Base-by-base conservation (phyloP, 2,113 vertebrate species). In the Myotis brandtii region DNA sequence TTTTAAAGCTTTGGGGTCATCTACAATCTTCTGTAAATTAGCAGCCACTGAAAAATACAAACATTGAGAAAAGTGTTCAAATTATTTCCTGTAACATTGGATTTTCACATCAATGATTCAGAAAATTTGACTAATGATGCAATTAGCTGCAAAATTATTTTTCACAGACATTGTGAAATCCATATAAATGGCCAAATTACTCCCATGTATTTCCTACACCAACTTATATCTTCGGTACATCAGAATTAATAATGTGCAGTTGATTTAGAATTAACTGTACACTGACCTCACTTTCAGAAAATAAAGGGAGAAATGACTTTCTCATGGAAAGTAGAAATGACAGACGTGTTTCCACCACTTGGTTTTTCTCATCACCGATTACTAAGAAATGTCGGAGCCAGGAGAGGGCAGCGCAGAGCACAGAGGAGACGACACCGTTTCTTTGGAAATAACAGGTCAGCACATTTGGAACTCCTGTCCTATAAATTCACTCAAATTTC, bases 1-100 rank as follows among this genome's bases (percentile, higher is more conserved):
- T 99, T 99, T 99, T 99, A 99, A 99, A 98, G 99, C 99, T 98
- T 99, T 98, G 93, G 99, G 99, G 98, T 99, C 99, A 98, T 99
- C 99, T 98, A 99, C 99, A 98, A 99, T 99, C 99, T 99, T 99
- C 98, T 99, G 99, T 98, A 99, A 99, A 98, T 99, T 99, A 99
- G 99, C 99, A 99, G 99, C 99, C 98, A 99, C 99, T 99, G 98
- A 72, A 98, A 99, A 98, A 98, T 81, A 97, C 98, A 97, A 98
- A 90, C 64, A 92, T 27, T 32, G 94, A 98, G 84, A 96, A 93
- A 67, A 43, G 6, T 7, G 64, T 95, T 95, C 90, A 97, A 88
- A 96, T 86, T 75, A 85, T 91, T 97, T 97, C 86, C 11, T 77
- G 37, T 86, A 62, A 85, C 59, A 80, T 56, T 96, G 56, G 48